These are phyloP conservation scores for Channallabes apus DNA, from an alignment of 2,797 vertebrate genomes.

Conservation along the genomic window DNA sequence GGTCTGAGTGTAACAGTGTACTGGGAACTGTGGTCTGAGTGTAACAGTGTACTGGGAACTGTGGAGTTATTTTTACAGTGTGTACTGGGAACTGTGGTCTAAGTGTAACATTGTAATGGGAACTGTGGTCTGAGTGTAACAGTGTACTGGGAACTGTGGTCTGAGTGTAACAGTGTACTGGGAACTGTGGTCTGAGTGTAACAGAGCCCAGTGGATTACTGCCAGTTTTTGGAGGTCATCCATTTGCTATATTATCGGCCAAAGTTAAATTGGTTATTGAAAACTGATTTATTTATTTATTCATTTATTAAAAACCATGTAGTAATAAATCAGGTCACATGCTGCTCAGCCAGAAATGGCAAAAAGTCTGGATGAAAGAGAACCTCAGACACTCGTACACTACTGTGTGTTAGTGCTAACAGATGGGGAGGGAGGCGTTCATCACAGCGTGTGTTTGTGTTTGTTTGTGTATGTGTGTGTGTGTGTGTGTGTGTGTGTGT, in stretches of 20 bases:
- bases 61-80: too few species aligned
- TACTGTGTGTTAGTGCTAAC: constrained; percentile 25
- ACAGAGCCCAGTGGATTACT: background rate
- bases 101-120: too few species aligned
- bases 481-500: background rate
- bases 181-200: background rate
- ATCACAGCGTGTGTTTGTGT: constrained; percentile 32
- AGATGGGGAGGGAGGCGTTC: constrained; percentile 29
- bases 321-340: constrained; percentile 3
- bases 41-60: too few species aligned
- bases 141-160: too few species aligned
- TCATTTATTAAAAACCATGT: background rate
- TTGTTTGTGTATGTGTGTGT: too few species aligned
- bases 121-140: too few species aligned
- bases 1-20: background rate
- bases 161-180: too few species aligned
- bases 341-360: background rate
- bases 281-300: background rate
- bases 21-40: background rate
- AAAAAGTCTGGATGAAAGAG: constrained; percentile 6
- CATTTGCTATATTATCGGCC: background rate
- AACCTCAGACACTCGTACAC: constrained; percentile 14
- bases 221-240: background rate
- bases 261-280: background rate
- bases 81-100: too few species aligned